Percentiles rank a stretch among this genome's conserved stretches.
phyloP scores from a whole-genome alignment of 2,888 invertebrate genomes.

The Ophion slaviceki region DNA sequence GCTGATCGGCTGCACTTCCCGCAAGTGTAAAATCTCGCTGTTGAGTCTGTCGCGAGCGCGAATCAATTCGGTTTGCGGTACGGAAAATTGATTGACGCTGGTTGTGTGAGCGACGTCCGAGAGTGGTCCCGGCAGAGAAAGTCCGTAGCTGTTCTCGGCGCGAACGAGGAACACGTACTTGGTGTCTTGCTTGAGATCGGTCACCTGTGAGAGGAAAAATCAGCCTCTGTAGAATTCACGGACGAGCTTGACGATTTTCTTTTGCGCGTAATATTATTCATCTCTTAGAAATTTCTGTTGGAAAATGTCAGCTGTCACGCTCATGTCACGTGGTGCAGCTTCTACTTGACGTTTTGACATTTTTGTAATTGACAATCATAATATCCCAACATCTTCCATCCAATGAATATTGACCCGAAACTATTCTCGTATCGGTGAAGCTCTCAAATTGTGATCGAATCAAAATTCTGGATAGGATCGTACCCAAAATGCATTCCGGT shows the following conservation, averaged over 20 bases:
- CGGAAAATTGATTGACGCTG: conserved; percentile 87
- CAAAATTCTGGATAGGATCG: no score
- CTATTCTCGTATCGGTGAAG: no score
- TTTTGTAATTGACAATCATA: no score
- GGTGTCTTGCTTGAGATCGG: conserved; percentile 90
- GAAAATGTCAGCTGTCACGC: no score
- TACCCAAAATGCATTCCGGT: no score
- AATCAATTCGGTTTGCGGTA: conserved; percentile 91
- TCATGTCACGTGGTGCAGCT: no score
- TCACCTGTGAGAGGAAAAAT: conserved; percentile 82
- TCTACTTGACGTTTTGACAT: no score
- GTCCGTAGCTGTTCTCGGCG: conserved; percentile 93
- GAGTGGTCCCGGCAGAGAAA: conserved; percentile 91
- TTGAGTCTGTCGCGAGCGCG: conserved; percentile 91
- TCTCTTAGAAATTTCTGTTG: no score
- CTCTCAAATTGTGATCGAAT: no score
- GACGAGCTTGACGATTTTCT: background rate
- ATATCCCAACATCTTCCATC: no score
- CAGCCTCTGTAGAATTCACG: background rate
- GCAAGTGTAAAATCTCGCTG: conserved; percentile 91
- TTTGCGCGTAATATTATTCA: no score
- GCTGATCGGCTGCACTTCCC: conserved; percentile 88
- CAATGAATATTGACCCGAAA: no score
- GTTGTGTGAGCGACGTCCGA: conserved; percentile 90
- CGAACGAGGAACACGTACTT: conserved; percentile 94